Evolutionary conservation across 2,797 vertebrate species (phyloP).

Genomic region (Selene dorsalis): DNA sequence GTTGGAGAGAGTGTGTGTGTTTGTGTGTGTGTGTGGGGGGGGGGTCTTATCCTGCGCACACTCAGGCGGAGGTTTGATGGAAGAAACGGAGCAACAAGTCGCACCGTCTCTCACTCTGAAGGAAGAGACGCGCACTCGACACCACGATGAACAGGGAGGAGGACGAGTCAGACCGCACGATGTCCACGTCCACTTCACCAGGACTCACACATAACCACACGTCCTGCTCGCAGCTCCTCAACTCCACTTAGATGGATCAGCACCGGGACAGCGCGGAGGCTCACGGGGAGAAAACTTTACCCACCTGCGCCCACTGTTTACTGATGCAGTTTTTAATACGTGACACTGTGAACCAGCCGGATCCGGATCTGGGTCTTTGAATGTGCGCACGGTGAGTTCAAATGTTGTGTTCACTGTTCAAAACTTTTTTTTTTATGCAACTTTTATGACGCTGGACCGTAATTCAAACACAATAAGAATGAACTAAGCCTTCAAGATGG

Average conservation of each 20-base stretch:
- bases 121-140: slow-evolving; percentile 24
- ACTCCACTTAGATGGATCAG: neutral
- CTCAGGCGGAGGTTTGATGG: slow-evolving; percentile 28
- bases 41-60: slow-evolving; percentile 51
- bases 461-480: too few species aligned
- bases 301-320: neutral
- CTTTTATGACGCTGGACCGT: too few species aligned
- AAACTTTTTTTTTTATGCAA: too few species aligned
- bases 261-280: slow-evolving; percentile 15
- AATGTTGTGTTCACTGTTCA: neutral
- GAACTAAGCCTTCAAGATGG: too few species aligned
- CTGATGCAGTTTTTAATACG: slow-evolving; percentile 9
- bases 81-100: slow-evolving; percentile 27
- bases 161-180: slow-evolving; percentile 19
- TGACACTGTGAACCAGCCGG: neutral
- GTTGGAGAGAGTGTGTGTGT: too few species aligned
- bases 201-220: neutral
- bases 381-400: slow-evolving; percentile 49
- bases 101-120: neutral
- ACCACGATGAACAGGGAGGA: slow-evolving; percentile 36
- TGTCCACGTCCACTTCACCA: neutral
- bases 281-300: slow-evolving; percentile 5
- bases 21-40: neutral
- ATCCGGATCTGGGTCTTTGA: slow-evolving; percentile 8
- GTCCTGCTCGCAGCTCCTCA: neutral